These are phyloP conservation scores for Uria aalge DNA, from an alignment of 2,113 vertebrate genomes.

Conservation along the genomic window DNA sequence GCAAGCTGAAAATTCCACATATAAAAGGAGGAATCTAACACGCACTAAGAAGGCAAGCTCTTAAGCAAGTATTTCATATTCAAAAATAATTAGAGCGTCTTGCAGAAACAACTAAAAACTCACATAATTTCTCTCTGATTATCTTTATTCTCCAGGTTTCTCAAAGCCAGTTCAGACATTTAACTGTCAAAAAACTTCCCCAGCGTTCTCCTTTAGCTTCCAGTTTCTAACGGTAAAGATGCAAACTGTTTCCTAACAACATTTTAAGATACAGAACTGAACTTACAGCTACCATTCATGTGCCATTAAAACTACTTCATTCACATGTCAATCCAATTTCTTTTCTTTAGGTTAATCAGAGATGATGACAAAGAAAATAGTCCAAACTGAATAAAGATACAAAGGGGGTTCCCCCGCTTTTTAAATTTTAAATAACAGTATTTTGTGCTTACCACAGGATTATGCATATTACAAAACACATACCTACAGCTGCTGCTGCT, in stretches of 20 bases:
- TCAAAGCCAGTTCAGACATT: background rate
- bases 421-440: background rate
- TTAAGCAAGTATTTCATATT: background rate
- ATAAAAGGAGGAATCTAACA: background rate
- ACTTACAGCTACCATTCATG: fast-evolving
- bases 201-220: background rate
- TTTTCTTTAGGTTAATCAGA: background rate
- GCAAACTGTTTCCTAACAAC: background rate
- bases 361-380: background rate
- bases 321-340: background rate
- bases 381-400: background rate
- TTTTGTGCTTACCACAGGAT: background rate
- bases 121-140: background rate
- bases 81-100: background rate
- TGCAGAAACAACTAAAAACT: background rate
- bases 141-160: background rate
- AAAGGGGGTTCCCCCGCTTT: background rate
- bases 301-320: background rate
- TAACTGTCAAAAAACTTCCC: background rate
- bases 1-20: background rate
- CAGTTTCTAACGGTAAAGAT: background rate
- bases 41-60: background rate
- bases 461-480: background rate
- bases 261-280: background rate
- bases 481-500: conserved; percentile 86